Percentiles rank a stretch among this genome's conserved stretches.
These are phyloP conservation scores for Epirrhoe alternata DNA, from an alignment of 2,888 invertebrate species.

Conservation along the genomic window DNA sequence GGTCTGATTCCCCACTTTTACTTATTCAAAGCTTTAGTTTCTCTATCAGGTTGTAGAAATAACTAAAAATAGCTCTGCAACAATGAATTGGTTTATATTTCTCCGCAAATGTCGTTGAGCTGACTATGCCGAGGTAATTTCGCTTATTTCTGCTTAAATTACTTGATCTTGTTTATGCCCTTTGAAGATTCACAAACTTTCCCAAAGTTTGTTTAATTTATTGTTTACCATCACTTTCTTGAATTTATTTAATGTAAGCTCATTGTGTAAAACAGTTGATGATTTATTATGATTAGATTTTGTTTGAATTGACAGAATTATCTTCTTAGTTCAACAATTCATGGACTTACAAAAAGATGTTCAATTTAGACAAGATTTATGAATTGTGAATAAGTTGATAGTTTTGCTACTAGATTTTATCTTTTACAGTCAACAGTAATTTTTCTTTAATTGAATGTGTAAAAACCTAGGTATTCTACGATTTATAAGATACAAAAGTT, in stretches of 20 bases:
- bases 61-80: neutral
- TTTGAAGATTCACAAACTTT: conserved; percentile 69
- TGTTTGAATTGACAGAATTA: conserved; percentile 3
- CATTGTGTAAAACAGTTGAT: conserved; percentile 62
- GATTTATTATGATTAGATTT: conserved; percentile 55
- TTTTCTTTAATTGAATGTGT: too few species aligned
- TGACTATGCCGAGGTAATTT: conserved; percentile 77
- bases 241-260: conserved; percentile 70
- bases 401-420: too few species aligned
- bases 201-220: conserved; percentile 79
- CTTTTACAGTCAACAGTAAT: too few species aligned
- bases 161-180: conserved; percentile 81
- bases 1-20: too few species aligned
- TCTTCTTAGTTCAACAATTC: conserved; percentile 5
- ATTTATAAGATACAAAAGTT: too few species aligned
- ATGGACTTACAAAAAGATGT: neutral
- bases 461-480: too few species aligned
- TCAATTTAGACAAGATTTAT: neutral
- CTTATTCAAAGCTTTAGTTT: too few species aligned
- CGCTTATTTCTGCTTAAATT: conserved; percentile 81
- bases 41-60: neutral
- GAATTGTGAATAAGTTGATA: neutral
- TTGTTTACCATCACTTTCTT: conserved; percentile 78
- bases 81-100: conserved; percentile 25
- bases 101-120: conserved; percentile 64